Percentiles rank a stretch among this genome's conserved stretches.
These are phyloP conservation scores for Catajapyx aquilonaris DNA, from an alignment of 1,140 invertebrate species.

Conservation along the genomic window DNA sequence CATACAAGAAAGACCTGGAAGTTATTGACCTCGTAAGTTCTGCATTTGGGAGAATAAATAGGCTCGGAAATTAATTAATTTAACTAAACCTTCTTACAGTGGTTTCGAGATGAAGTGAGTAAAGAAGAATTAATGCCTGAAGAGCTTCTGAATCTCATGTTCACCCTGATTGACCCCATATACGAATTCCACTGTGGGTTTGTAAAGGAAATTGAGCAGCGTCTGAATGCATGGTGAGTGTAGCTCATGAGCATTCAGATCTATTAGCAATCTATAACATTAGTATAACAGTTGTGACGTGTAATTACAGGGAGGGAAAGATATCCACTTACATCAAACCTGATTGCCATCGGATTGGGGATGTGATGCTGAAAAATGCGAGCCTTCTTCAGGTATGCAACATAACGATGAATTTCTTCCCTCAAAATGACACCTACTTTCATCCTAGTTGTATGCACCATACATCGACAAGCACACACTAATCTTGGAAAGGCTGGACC, in stretches of 20 bases:
- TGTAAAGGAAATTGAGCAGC: conserved; percentile 41
- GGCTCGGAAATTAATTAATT: background rate
- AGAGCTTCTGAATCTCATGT: conserved; percentile 26
- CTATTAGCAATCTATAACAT: too few relatives aligned
- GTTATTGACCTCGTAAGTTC: conserved; percentile 73
- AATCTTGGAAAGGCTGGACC: conserved; percentile 52
- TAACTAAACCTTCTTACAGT: conserved; percentile 22
- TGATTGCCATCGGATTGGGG: conserved; percentile 32
- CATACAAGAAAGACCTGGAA: conserved; percentile 85
- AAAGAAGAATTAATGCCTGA: conserved; percentile 32
- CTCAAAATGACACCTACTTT: too few relatives aligned
- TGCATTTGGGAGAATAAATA: too few relatives aligned
- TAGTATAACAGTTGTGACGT: too few relatives aligned
- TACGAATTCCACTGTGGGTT: conserved; percentile 39
- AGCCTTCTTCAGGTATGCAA: conserved; percentile 31
- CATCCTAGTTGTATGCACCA: conserved; percentile 48
- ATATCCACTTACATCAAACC: conserved; percentile 25
- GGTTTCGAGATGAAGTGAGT: conserved; percentile 42
- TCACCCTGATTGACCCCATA: conserved; percentile 37
- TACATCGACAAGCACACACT: conserved; percentile 56
- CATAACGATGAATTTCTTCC: too few relatives aligned
- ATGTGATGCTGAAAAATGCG: conserved; percentile 40
- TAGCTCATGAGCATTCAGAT: too few relatives aligned
- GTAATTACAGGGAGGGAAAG: conserved; percentile 25
- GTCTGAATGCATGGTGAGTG: conserved; percentile 39